Conservation (phyloP, 2,797 vertebrate species). For the Diplodus puntazzo region DNA sequence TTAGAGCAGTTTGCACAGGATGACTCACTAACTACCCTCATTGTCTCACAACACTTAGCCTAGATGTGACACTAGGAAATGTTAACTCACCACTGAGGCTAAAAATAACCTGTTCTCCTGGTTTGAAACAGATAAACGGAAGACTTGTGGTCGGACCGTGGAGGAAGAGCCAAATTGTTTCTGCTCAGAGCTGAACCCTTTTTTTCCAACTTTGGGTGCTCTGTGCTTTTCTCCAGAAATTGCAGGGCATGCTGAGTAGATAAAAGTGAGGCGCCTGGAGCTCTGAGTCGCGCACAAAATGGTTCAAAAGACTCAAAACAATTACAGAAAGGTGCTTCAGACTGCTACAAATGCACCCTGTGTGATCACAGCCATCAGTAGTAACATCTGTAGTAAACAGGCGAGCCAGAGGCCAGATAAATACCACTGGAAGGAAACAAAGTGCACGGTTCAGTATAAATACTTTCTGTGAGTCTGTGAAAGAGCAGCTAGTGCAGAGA, state of each 20-base stretch:
- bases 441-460: neutral
- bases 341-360: conserved; percentile 17
- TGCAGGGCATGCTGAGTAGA: conserved; percentile 37
- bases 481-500: neutral
- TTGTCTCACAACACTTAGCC: neutral
- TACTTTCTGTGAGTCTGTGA: conserved; percentile 1
- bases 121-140: neutral
- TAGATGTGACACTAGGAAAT: neutral
- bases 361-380: conserved; percentile 23
- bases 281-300: conserved; percentile 18
- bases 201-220: conserved; percentile 19
- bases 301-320: conserved; percentile 34
- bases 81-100: neutral
- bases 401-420: conserved; percentile 26
- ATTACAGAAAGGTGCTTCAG: conserved; percentile 41
- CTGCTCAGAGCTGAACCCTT: neutral
- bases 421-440: neutral
- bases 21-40: conserved; percentile 6
- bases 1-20: neutral
- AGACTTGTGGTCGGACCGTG: neutral
- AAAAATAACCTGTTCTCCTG: neutral
- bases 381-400: conserved; percentile 12
- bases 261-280: conserved; percentile 37
- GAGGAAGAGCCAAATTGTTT: neutral
- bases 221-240: conserved; percentile 27